Percentiles rank a stretch among this genome's conserved stretches.
Evolutionary conservation across 2,797 vertebrate species (phyloP).

Genomic region (Lophotriccus pileatus): DNA sequence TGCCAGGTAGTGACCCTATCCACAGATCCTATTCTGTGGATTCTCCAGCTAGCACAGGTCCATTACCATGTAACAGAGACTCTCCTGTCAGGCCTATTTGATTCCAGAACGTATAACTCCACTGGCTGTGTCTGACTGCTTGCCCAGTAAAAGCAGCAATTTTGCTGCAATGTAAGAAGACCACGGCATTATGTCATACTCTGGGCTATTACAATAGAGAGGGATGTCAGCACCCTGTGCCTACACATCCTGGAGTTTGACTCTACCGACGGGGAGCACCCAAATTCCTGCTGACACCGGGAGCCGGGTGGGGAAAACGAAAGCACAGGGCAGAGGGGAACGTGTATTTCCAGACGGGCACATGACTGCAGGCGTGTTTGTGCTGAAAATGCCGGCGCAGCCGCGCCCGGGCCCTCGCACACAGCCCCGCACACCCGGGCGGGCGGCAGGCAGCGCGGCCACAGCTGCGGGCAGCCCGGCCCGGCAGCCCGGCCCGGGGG

Average conservation of each 20-base stretch:
- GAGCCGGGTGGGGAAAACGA: not conserved
- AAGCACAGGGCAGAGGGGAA: not conserved
- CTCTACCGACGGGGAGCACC: not conserved
- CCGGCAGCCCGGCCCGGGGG: not conserved
- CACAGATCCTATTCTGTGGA: not conserved
- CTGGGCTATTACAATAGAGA: accelerated
- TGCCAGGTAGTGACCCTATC: not conserved
- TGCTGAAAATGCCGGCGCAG: not conserved
- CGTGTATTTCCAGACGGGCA: not conserved
- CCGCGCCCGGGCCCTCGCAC: not conserved
- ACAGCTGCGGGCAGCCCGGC: not conserved
- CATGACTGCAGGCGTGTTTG: not conserved
- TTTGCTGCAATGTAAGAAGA: not conserved
- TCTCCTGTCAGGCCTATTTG: not conserved
- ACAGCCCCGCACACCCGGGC: not conserved
- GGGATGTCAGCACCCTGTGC: not conserved
- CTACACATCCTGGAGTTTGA: accelerated
- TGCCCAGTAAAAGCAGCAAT: not conserved
- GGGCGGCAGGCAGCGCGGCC: not conserved
- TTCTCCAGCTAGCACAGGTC: not conserved
- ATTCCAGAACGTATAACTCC: not conserved
- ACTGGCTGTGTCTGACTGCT: not conserved
- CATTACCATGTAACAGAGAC: accelerated
- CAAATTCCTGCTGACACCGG: not conserved
- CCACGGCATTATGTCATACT: not conserved